phyloP scores from a whole-genome alignment of 2,113 vertebrate species.

The Trachemys scripta region DNA sequence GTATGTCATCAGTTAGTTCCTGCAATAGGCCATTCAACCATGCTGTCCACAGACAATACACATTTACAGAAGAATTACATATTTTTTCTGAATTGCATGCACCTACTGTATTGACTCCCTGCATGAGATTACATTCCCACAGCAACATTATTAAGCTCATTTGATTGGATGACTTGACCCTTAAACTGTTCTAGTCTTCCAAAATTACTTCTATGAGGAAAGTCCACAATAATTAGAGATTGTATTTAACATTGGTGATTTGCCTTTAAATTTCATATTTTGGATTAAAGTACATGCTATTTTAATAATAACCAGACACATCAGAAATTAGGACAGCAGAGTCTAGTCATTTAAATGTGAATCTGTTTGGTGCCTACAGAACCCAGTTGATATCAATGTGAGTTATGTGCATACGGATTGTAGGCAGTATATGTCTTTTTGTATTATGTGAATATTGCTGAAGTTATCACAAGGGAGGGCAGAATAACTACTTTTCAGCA shows the following conservation, averaged over 20 bases:
- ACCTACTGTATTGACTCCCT: background rate
- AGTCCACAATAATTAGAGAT: background rate
- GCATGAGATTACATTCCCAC: background rate
- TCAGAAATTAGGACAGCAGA: slow-evolving; percentile 22
- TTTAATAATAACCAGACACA: slow-evolving; percentile 1
- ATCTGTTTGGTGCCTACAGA: slow-evolving; percentile 5
- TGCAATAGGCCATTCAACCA: background rate
- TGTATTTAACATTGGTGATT: background rate
- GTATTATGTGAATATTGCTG: background rate
- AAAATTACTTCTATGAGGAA: slow-evolving; percentile 22
- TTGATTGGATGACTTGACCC: slow-evolving; percentile 21
- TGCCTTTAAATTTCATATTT: slow-evolving; percentile 12
- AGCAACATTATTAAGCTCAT: background rate
- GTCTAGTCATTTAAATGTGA: background rate
- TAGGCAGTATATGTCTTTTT: background rate
- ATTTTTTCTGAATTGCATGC: background rate
- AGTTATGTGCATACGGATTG: background rate
- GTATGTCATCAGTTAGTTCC: background rate
- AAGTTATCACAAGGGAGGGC: background rate
- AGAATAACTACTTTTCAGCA: background rate
- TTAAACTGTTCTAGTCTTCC: slow-evolving; percentile 4
- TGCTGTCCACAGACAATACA: background rate
- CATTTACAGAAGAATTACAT: background rate
- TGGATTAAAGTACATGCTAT: background rate
- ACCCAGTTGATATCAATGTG: background rate